Conservation (phyloP, 2,797 vertebrate species). For the Platalea minor region DNA sequence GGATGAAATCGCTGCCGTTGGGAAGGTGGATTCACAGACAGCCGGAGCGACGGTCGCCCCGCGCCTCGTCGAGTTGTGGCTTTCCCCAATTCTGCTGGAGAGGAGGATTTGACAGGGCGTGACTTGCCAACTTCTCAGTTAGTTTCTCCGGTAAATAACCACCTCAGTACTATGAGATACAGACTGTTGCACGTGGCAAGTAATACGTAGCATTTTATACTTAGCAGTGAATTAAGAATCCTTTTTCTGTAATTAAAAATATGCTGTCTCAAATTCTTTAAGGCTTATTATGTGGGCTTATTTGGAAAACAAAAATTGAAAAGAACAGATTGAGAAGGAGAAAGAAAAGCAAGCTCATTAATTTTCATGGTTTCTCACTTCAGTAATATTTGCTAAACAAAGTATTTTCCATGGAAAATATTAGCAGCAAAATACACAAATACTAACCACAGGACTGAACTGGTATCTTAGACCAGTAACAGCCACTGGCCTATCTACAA, state of each 20-base stretch:
- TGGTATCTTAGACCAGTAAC: not conserved
- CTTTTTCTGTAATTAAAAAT: not conserved
- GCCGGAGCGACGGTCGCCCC: rapidly evolving
- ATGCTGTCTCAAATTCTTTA: not conserved
- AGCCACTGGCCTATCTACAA: not conserved
- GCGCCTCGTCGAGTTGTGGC: rapidly evolving
- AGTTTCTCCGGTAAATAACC: not conserved
- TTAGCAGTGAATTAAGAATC: rapidly evolving
- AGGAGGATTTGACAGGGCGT: rapidly evolving
- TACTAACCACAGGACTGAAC: not conserved
- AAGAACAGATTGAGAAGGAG: not conserved
- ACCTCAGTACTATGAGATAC: not conserved
- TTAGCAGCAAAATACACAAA: not conserved
- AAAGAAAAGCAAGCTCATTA: not conserved
- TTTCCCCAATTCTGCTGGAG: rapidly evolving
- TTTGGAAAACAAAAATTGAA: not conserved
- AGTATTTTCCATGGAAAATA: not conserved
- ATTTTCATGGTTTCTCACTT: not conserved
- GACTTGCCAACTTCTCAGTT: not conserved
- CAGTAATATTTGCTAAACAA: not conserved
- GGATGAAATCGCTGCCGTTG: rapidly evolving
- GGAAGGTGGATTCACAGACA: not conserved
- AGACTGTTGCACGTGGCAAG: not conserved
- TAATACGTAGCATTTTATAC: rapidly evolving
- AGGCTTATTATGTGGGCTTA: not conserved